These are phyloP conservation scores for Paralichthys olivaceus DNA, from an alignment of 2,113 vertebrate species.

Conservation along the genomic window DNA sequence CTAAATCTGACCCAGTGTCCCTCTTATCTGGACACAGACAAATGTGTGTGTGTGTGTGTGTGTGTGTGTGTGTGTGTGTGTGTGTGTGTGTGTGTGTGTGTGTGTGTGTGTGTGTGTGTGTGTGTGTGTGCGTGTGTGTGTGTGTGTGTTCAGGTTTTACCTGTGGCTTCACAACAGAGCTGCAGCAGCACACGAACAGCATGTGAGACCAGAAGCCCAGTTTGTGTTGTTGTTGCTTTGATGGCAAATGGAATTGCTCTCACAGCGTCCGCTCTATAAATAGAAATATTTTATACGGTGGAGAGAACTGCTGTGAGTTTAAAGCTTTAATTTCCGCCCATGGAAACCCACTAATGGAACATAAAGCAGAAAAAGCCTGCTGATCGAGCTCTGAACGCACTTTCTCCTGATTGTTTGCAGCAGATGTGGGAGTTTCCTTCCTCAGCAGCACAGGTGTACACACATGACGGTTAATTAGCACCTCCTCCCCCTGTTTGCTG, in stretches of 20 bases:
- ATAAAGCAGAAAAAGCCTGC: not conserved
- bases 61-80: not conserved
- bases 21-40: conserved; percentile 16
- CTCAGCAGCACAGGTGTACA: not conserved
- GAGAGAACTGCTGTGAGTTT: not conserved
- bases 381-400: not conserved
- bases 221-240: not conserved
- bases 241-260: not conserved
- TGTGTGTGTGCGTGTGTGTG: no score
- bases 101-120: not conserved
- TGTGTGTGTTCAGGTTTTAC: no score
- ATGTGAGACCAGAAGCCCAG: no score
- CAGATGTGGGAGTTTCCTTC: not conserved
- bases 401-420: not conserved
- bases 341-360: not conserved
- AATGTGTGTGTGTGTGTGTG: not conserved
- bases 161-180: not conserved
- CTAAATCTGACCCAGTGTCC: conserved; percentile 12
- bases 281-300: not conserved
- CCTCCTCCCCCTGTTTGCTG: conserved; percentile 8
- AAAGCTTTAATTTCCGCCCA: no score
- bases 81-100: not conserved
- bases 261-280: not conserved
- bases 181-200: not conserved
- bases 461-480: not conserved